Conservation (phyloP, 2,797 vertebrate genomes). For the Coluber constrictor region DNA sequence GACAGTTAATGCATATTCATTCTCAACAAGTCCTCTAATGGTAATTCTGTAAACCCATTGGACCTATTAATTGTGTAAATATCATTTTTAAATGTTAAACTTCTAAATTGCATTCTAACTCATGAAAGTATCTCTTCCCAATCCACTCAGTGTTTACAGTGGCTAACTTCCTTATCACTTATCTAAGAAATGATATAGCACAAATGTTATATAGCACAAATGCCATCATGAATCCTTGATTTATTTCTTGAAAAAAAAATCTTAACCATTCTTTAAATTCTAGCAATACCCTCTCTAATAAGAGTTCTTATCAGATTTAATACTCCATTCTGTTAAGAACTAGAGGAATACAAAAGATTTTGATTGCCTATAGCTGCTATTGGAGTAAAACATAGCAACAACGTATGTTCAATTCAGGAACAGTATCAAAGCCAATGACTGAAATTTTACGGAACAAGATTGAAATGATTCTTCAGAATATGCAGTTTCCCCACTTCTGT, state of each 20-base stretch:
- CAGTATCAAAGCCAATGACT: neutral
- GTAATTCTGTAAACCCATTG: neutral
- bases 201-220: neutral
- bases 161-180: neutral
- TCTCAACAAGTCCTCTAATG: neutral
- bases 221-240: neutral
- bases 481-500: neutral
- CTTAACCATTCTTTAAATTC: neutral
- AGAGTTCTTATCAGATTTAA: neutral
- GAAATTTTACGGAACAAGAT: neutral
- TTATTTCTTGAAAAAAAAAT: neutral
- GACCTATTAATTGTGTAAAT: slow-evolving; percentile 1
- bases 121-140: neutral
- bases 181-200: neutral
- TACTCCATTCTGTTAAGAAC: neutral
- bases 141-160: neutral
- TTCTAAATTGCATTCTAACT: neutral
- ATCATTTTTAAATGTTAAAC: neutral
- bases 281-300: neutral
- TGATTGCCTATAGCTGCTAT: neutral
- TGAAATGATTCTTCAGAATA: neutral
- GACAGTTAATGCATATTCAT: neutral
- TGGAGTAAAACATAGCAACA: neutral
- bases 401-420: neutral
- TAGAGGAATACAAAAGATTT: neutral